Evolutionary conservation across 2,888 invertebrate species (phyloP), one percentile per base, ranked within the genome.

Genomic region (Antheraea assamensis): DNA sequence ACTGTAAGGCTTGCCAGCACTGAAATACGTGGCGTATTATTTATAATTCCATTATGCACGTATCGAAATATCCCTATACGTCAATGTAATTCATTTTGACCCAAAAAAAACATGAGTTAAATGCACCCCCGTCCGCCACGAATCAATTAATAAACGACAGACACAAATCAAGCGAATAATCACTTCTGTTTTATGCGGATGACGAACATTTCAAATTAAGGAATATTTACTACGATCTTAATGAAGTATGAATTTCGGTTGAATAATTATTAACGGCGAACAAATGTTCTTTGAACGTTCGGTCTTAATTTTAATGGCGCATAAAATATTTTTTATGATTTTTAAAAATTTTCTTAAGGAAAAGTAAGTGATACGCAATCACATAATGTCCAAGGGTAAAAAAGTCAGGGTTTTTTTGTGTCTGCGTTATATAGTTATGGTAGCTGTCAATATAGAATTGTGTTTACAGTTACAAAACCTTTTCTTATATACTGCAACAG

Each of bases 121-220:
- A 58, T 73, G 31, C 73, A 49, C 30, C 0, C 68, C 68, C 35
- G 68, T 42, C 27, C 35, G 24, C 64, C 24, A 35, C 72, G 35
- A 73, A 70, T 85, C 84, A 84, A 85, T 85, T 83, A 85, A 82
- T 83, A 81, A 79, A 78, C 77, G 79, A 77, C 77, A 74, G 70
- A 78, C 78, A 80, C 84, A 81, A 84, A 84, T 84, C 80, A 81
- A 73, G 70, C 71, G 76, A 68, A 78, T 82, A 80, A 81, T 79
- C 74, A 74, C 73, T 73, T 73, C 75, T 72, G 75, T 77, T 79
- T 64, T 35, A 35, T 31, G 35, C 58, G 27, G 70, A 55, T 70
- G 73, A 73, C 30, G 70, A 70, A 74, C 75, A 74, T 71, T 71
- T 72, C 68, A 13, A 70, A 58, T 79, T 76, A 76, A 76, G 76